These are phyloP conservation scores for Abramis brama DNA, from an alignment of 2,113 vertebrate species.

Conservation along the genomic window DNA sequence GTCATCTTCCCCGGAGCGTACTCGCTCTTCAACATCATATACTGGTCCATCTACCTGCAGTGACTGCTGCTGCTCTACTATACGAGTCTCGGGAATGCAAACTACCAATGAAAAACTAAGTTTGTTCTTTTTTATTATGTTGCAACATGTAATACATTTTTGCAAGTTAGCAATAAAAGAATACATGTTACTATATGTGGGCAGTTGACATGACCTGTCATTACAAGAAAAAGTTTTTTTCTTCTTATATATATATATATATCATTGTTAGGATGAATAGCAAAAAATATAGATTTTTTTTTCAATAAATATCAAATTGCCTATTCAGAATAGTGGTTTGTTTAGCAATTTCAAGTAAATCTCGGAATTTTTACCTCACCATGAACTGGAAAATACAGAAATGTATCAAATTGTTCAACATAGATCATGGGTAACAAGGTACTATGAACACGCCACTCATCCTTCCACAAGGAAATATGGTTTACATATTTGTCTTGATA, in stretches of 20 bases:
- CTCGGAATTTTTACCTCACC: not conserved
- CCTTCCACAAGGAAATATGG: no score
- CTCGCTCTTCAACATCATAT: slow-evolving; percentile 92
- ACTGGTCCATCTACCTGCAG: slow-evolving; percentile 93
- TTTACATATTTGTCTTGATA: not conserved
- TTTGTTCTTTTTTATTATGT: not conserved
- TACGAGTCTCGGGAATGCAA: not conserved
- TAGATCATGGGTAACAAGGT: not conserved
- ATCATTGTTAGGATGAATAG: not conserved
- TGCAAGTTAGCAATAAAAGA: not conserved
- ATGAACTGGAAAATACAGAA: not conserved
- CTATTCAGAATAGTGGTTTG: not conserved
- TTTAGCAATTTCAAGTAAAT: not conserved
- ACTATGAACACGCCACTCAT: not conserved
- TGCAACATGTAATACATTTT: not conserved
- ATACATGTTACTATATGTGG: not conserved
- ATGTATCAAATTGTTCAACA: not conserved
- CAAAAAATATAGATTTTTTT: not conserved
- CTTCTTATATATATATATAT: not conserved
- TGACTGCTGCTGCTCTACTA: not conserved
- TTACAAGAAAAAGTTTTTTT: not conserved
- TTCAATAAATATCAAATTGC: not conserved
- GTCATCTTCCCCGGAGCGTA: slow-evolving; percentile 90
- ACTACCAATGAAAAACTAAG: not conserved
- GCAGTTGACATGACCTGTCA: not conserved